Evolutionary conservation across 2,113 vertebrate species (phyloP).

Genomic region (Rutilus rutilus): DNA sequence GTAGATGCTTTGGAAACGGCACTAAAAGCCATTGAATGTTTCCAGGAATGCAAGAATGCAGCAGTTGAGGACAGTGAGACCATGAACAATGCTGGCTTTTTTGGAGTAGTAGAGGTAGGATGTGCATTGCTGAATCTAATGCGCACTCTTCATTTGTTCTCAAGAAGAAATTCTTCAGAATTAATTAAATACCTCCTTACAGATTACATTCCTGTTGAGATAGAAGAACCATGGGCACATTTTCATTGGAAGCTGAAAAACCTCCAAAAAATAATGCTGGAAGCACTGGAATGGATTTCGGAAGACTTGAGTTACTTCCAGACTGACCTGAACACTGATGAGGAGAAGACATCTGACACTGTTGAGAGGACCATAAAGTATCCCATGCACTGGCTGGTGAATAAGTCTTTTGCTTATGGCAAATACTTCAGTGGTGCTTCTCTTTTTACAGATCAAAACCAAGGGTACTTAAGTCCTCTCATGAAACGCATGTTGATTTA

Average conservation of each 20-base stretch:
- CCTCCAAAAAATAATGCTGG: conserved; percentile 70
- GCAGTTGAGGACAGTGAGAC: conserved; percentile 70
- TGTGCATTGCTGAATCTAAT: conserved; percentile 76
- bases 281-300: conserved; percentile 81
- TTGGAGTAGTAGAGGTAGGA: conserved; percentile 80
- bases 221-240: conserved; percentile 69
- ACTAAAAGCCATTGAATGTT: conserved; percentile 80
- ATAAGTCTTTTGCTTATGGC: conserved; percentile 71
- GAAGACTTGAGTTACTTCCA: conserved; percentile 84
- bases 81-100: conserved; percentile 74
- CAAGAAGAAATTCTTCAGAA: conserved; percentile 54
- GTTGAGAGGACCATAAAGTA: conserved; percentile 67
- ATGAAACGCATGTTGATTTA: conserved; percentile 77
- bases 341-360: conserved; percentile 55
- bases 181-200: conserved; percentile 77
- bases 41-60: conserved; percentile 74
- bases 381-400: conserved; percentile 75
- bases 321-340: conserved; percentile 72
- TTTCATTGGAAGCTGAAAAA: conserved; percentile 76
- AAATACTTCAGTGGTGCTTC: conserved; percentile 68
- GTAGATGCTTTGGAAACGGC: conserved; percentile 71
- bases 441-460: not conserved
- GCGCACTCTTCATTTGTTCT: conserved; percentile 71
- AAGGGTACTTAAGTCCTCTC: conserved; percentile 56
- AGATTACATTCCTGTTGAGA: conserved; percentile 74